Conservation (phyloP, 2,888 invertebrate genomes). For the Spatulosminthurus flaviceps region DNA sequence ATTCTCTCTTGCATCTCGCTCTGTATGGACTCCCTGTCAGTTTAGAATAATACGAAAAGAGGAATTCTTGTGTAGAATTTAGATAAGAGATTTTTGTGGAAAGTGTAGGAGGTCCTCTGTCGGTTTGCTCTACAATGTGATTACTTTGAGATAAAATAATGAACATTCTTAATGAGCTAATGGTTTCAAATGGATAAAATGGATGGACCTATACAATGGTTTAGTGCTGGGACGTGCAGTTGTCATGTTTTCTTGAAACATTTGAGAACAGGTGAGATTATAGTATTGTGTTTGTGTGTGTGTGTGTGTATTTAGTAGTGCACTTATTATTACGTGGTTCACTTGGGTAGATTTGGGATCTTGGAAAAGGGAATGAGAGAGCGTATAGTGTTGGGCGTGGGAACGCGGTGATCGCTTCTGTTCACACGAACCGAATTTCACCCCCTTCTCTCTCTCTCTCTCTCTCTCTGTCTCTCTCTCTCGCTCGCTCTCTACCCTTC, state of each 20-base stretch:
- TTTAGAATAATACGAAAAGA: too few species aligned
- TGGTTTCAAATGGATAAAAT: not conserved
- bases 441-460: conserved; percentile 51
- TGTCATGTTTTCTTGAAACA: conserved; percentile 10
- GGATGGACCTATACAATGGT: not conserved
- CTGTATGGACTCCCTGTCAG: too few species aligned
- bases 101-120: not conserved
- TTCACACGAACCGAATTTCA: conserved; percentile 63
- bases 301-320: conserved; percentile 22
- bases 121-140: not conserved
- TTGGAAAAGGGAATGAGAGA: conserved; percentile 22
- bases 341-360: conserved; percentile 29
- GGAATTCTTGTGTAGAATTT: not conserved
- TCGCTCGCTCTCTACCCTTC: conserved; percentile 47
- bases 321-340: conserved; percentile 20
- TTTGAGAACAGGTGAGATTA: conserved; percentile 4
- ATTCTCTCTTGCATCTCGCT: too few species aligned
- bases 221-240: not conserved
- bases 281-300: conserved; percentile 2
- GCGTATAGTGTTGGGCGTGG: conserved; percentile 50
- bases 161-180: conserved; percentile 4
- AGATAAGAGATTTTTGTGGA: not conserved
- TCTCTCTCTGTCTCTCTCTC: too few species aligned
- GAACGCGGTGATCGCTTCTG: conserved; percentile 60
- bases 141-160: conserved; percentile 2